A percentile compares a stretch with the other conserved stretches of the same genome.
Evolutionary conservation across 1,140 invertebrate species (phyloP).

Genomic region (Gonatopus flavifemur): DNA sequence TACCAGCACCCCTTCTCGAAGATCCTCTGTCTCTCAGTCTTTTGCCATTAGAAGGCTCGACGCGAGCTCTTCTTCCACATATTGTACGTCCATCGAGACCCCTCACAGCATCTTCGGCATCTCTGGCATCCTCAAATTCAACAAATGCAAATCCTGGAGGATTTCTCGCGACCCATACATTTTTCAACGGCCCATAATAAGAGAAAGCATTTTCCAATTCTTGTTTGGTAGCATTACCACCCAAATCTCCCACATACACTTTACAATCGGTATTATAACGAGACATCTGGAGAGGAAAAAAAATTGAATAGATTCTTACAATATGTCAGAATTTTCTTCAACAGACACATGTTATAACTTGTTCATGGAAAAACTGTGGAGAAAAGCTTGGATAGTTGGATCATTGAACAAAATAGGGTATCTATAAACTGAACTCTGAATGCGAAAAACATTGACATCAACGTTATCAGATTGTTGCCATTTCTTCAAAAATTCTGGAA

Average conservation of each 20-base stretch:
- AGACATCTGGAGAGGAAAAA: slow-evolving; percentile 62
- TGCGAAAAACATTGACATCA: not conserved
- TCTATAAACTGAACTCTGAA: not conserved
- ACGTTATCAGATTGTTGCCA: not conserved
- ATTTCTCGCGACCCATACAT: slow-evolving; percentile 94
- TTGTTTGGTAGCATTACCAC: slow-evolving; percentile 83
- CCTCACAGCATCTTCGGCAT: slow-evolving; percentile 90
- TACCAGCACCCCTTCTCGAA: slow-evolving; percentile 64
- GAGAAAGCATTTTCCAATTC: slow-evolving; percentile 92
- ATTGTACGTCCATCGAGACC: slow-evolving; percentile 76
- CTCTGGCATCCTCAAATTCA: slow-evolving; percentile 87
- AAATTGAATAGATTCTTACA: not conserved
- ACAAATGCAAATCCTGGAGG: slow-evolving; percentile 94
- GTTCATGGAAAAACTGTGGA: not conserved
- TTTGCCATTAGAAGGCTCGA: slow-evolving; percentile 89
- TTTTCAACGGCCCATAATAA: slow-evolving; percentile 90
- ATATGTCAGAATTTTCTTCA: too few relatives aligned
- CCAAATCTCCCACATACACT: slow-evolving; percentile 95
- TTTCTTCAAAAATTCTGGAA: not conserved
- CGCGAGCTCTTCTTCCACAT: slow-evolving; percentile 85
- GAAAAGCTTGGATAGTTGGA: not conserved
- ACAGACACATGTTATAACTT: not conserved
- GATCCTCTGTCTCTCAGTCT: slow-evolving; percentile 47
- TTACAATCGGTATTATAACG: slow-evolving; percentile 87
- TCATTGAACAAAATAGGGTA: not conserved